Evolutionary conservation across 1,140 invertebrate species (phyloP).

Genomic region (Heterodera carotae): DNA sequence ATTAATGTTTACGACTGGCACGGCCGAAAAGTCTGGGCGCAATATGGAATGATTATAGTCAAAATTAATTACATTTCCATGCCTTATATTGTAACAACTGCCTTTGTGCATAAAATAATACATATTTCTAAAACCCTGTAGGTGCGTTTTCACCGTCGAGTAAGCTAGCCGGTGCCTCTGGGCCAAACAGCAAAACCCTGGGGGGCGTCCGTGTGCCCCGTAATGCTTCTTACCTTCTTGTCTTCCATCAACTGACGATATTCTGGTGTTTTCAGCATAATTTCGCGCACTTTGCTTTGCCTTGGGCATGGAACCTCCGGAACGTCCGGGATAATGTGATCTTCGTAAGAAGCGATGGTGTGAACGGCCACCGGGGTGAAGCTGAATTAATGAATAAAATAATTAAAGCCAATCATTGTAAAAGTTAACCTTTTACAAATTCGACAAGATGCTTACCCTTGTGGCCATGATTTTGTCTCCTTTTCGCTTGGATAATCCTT

Average conservation of each 20-base stretch:
- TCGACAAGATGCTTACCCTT: background rate
- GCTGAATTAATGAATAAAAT: background rate
- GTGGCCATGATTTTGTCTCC: constrained; percentile 17
- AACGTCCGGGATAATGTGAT: constrained; percentile 28
- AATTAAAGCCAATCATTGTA: no score
- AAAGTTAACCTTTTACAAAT: no score
- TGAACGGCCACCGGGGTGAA: constrained; percentile 39
- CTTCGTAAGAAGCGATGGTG: constrained; percentile 26
- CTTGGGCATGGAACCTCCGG: constrained; percentile 25
- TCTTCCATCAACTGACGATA: constrained; percentile 29
- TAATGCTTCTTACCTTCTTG: constrained; percentile 34
- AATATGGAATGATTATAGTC: no score
- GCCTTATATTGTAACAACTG: no score
- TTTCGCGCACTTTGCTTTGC: constrained; percentile 6
- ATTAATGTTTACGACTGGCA: background rate
- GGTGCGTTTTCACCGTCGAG: no score
- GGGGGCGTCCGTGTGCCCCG: no score
- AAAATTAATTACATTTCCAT: no score
- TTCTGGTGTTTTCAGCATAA: constrained; percentile 37
- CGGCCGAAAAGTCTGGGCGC: no score
- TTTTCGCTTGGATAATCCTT: constrained; percentile 35
- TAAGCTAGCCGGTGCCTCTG: no score
- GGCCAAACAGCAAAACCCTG: no score
- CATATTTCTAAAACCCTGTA: constrained; percentile 14
- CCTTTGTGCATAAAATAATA: no score